These are phyloP conservation scores for Tauraco erythrolophus DNA, from an alignment of 2,113 vertebrate species.

Conservation along the genomic window DNA sequence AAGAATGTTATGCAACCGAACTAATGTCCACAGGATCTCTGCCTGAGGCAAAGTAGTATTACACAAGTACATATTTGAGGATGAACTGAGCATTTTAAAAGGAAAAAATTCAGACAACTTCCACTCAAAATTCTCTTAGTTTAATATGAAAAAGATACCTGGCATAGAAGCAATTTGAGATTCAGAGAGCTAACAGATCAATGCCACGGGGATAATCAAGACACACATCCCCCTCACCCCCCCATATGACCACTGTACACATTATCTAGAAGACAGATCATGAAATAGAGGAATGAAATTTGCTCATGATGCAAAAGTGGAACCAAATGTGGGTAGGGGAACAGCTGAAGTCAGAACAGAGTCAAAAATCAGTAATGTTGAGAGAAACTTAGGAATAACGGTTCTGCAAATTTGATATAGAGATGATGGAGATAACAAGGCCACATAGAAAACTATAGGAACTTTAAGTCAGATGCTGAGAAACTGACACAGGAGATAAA, in stretches of 20 bases:
- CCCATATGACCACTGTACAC: neutral
- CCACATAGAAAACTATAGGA: neutral
- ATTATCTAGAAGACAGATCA: neutral
- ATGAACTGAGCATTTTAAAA: neutral
- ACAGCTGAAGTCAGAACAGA: neutral
- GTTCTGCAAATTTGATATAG: neutral
- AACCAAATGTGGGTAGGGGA: neutral
- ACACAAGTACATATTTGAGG: neutral
- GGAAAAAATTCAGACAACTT: neutral
- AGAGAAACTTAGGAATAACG: neutral
- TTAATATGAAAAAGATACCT: neutral
- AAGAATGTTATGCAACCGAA: neutral
- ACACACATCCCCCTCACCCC: too few relatives aligned
- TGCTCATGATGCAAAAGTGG: neutral
- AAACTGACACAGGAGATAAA: neutral
- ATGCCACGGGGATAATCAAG: neutral
- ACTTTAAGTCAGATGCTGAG: neutral
- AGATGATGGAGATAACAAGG: neutral
- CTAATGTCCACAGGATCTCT: neutral
- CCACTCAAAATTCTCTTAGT: neutral
- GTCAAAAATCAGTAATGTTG: neutral
- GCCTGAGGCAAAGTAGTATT: neutral
- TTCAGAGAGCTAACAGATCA: neutral
- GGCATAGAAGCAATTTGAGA: neutral
- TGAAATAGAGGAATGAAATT: neutral